Percentiles rank a stretch among this genome's conserved stretches.
Evolutionary conservation across 2,797 vertebrate genomes (phyloP).

Genomic region (Myripristis murdjan): DNA sequence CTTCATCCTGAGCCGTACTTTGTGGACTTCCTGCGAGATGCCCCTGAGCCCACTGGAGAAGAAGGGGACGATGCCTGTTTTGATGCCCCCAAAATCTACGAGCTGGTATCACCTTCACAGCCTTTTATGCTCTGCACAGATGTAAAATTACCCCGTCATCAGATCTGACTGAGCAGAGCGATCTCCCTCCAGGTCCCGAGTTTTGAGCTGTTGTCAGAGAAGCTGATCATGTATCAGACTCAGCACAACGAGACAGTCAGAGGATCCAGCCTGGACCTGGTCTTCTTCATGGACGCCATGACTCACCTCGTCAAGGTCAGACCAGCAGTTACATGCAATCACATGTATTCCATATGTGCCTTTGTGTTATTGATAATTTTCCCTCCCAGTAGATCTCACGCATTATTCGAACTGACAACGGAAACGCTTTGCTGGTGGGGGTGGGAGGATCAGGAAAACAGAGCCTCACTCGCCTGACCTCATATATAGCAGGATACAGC

Average conservation of each 20-base stretch:
- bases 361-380: conserved; percentile 17
- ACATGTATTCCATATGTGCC: conserved; percentile 7
- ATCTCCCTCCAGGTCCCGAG: conserved; percentile 67
- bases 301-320: conserved; percentile 91
- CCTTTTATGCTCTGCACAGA: not conserved
- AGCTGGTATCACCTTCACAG: conserved; percentile 73
- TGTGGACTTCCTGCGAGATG: conserved; percentile 91
- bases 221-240: conserved; percentile 86
- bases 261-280: conserved; percentile 88
- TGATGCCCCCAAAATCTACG: conserved; percentile 89
- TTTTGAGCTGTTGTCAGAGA: conserved; percentile 81
- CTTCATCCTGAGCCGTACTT: conserved; percentile 85
- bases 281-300: conserved; percentile 92
- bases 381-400: conserved; percentile 87
- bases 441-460: conserved; percentile 93
- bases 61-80: conserved; percentile 81
- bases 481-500: conserved; percentile 90
- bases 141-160: not conserved
- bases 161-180: not conserved
- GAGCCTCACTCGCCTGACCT: conserved; percentile 89
- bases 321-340: conserved; percentile 8
- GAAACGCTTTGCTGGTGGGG: conserved; percentile 91
- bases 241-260: conserved; percentile 86
- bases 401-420: conserved; percentile 88
- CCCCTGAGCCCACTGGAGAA: conserved; percentile 87